Evolutionary conservation across 1,140 invertebrate genomes (phyloP).

Genomic region (Tribolium madens): DNA sequence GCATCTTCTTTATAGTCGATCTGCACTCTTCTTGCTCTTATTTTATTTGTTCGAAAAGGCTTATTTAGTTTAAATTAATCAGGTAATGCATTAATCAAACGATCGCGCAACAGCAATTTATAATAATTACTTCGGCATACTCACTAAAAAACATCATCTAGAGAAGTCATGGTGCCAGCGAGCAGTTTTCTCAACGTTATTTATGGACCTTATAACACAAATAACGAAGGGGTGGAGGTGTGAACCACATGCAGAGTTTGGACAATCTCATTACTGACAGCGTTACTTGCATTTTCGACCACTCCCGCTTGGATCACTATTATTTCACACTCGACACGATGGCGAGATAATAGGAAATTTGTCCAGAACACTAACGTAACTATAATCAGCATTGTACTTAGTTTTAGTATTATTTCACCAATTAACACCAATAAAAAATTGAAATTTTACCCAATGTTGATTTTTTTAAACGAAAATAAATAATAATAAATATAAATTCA

Average conservation of each 20-base stretch:
- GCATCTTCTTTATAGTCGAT: slow-evolving; percentile 56
- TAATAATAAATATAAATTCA: no score
- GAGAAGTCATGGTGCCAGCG: no score
- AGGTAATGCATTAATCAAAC: slow-evolving; percentile 52
- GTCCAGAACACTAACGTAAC: slow-evolving; percentile 19
- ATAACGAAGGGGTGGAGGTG: slow-evolving; percentile 59
- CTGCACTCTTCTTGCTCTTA: slow-evolving; percentile 49
- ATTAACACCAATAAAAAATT: no score
- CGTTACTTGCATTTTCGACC: slow-evolving; percentile 58
- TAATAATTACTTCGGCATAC: slow-evolving; percentile 51
- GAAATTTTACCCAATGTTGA: no score
- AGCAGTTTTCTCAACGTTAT: not conserved
- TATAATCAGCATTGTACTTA: no score
- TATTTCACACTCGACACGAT: slow-evolving; percentile 52
- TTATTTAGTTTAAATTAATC: slow-evolving; percentile 59
- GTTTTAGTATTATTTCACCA: no score
- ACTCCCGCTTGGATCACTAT: slow-evolving; percentile 48
- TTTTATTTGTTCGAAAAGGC: slow-evolving; percentile 53
- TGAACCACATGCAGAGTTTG: slow-evolving; percentile 57
- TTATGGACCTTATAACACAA: slow-evolving; percentile 39
- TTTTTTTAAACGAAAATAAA: no score
- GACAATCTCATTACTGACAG: slow-evolving; percentile 60
- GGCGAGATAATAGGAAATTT: slow-evolving; percentile 53
- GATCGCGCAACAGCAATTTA: slow-evolving; percentile 45
- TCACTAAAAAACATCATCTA: not conserved